Conservation (phyloP, 1,140 invertebrate species). For the Procambarus clarkii region DNA sequence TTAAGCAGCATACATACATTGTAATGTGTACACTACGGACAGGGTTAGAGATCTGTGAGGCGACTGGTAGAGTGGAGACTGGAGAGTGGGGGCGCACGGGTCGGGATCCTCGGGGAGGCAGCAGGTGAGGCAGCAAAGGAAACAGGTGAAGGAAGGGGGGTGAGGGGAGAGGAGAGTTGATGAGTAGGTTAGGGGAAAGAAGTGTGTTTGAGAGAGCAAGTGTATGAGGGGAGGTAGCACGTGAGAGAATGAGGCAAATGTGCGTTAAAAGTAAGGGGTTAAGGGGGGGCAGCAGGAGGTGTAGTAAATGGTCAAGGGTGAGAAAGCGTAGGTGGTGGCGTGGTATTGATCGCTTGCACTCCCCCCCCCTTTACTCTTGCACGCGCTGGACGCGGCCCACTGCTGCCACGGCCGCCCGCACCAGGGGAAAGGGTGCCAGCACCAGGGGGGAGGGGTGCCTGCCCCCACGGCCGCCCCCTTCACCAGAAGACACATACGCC, state of each 20-base stretch:
- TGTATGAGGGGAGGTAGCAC: background rate
- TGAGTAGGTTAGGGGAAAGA: background rate
- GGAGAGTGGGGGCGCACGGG: too few species aligned
- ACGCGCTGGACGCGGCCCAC: background rate
- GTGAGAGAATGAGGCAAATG: background rate
- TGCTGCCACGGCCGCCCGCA: background rate
- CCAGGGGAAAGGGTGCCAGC: background rate
- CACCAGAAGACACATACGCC: too few species aligned
- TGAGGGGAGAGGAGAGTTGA: background rate
- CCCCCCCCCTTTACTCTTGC: background rate
- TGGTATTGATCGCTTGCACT: slow-evolving; percentile 3
- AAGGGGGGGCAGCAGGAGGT: background rate
- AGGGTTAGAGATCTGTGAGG: too few species aligned
- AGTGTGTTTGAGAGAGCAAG: background rate
- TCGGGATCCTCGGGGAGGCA: too few species aligned
- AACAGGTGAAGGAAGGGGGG: background rate
- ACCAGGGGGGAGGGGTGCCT: background rate
- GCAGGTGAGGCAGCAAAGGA: too few species aligned
- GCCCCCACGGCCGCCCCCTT: background rate
- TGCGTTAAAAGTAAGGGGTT: background rate
- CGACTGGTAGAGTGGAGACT: too few species aligned
- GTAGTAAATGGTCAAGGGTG: slow-evolving; percentile 20
- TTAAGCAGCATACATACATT: too few species aligned
- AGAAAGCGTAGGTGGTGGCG: slow-evolving; percentile 24
- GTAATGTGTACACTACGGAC: too few species aligned